Percentiles rank a stretch among this genome's conserved stretches.
Evolutionary conservation across 2,888 invertebrate genomes (phyloP).

Genomic region (Coleophora flavipennella): DNA sequence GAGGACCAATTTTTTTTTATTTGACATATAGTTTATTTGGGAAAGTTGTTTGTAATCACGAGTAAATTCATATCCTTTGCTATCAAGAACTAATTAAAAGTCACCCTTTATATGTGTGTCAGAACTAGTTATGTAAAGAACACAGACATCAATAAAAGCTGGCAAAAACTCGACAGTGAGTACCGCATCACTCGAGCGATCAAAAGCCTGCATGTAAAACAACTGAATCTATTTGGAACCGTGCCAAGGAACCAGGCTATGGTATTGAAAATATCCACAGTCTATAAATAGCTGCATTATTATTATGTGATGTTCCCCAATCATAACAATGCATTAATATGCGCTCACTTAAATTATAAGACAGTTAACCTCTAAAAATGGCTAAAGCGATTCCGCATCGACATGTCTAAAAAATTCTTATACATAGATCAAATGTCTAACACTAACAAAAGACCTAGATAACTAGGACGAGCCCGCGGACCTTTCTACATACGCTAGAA

Average conservation of each 20-base stretch:
- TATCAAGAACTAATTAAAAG: too few relatives aligned
- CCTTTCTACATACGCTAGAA: conserved; percentile 43
- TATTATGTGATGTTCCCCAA: conserved; percentile 23
- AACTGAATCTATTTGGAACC: neutral
- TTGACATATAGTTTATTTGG: too few relatives aligned
- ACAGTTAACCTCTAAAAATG: conserved; percentile 50
- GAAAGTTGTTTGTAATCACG: too few relatives aligned
- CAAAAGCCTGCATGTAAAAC: too few relatives aligned
- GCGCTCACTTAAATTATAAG: conserved; percentile 39
- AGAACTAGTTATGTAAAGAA: too few relatives aligned
- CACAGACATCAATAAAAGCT: too few relatives aligned
- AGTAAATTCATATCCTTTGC: too few relatives aligned
- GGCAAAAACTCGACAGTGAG: too few relatives aligned
- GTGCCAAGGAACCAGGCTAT: conserved; percentile 2
- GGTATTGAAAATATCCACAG: conserved; percentile 1
- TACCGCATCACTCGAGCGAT: too few relatives aligned
- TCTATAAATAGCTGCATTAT: conserved; percentile 1
- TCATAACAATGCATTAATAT: conserved; percentile 9
- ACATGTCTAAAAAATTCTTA: conserved; percentile 37
- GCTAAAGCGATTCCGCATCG: conserved; percentile 36
- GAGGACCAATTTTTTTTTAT: too few relatives aligned
- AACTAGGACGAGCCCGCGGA: conserved; percentile 31
- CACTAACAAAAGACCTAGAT: conserved; percentile 45
- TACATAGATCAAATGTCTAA: conserved; percentile 42
- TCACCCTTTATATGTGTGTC: too few relatives aligned